Base-by-base conservation (phyloP, 35 echinoderm and acorn worm species). In the Apostichopus parvimensis region DNA sequence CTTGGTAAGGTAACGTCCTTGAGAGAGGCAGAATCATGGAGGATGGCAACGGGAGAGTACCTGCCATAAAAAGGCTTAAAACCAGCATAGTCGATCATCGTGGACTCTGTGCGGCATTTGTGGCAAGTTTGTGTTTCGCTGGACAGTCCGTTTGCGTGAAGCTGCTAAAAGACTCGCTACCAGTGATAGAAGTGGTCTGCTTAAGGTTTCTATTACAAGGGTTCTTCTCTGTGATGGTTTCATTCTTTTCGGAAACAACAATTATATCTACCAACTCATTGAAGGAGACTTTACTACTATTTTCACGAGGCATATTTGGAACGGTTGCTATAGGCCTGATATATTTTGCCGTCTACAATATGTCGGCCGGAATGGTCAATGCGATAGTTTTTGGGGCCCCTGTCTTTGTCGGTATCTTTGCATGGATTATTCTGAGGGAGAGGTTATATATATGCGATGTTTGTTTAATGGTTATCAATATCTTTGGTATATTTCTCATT, bases 361-460 rank as follows among this genome's bases (percentile, higher is more conserved):
- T 93, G 66, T 87, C 92, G n/a, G 65, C 79, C 6, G 84, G 84
- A 12, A 73, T 89, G 56, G 60, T 87, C 34, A 93, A 53, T 56
- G 82, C 91, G 1, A 86, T 92, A 53, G 53, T 92, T 60, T 92
- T 87, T 18, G 68, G 59, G 8, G 73, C 70, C 14, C 83, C 92
- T 15, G 77, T 93, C 54, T 89, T 93, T 57, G 87, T 87, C 15
- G 92, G 92, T n/a, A 89, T 93, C 70, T 79, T 89, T 34, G 92
- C 92, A 26, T 93, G 92, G 92, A 78, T 93, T 10, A 53, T 93
- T 6, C 68, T 93, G 8, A 80, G 57, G 21, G 92, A 93, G 77
- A 58, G 54, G 56, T 78, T 88, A 17, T 78, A 86, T 23, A 28
- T 88, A 54, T 45, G 21, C 14, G 92, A 93, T 90, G 20, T 79